Evolutionary conservation across 2,888 invertebrate species (phyloP).

Genomic region (Parochlus steinenii): DNA sequence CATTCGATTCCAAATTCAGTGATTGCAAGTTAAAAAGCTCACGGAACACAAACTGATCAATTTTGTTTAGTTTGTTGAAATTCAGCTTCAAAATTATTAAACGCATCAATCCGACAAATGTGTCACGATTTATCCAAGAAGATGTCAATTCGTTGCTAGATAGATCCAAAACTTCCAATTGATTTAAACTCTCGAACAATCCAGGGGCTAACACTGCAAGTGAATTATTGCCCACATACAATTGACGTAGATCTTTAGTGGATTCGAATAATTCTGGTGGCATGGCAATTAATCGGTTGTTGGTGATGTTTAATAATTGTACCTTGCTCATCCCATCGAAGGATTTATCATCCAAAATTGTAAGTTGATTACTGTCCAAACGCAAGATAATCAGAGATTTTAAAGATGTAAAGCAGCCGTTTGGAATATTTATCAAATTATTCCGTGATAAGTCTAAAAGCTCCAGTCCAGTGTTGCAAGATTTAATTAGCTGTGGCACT

Average conservation of each 20-base stretch:
- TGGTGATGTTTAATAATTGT: constrained; percentile 58
- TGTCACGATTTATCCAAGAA: constrained; percentile 59
- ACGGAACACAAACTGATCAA: constrained; percentile 54
- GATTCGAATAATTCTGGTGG: constrained; percentile 64
- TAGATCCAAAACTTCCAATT: constrained; percentile 55
- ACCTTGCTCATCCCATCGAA: constrained; percentile 52
- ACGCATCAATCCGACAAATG: constrained; percentile 55
- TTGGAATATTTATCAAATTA: constrained; percentile 51
- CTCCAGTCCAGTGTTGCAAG: constrained; percentile 52
- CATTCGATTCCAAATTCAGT: constrained; percentile 54
- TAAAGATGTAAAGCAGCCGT: constrained; percentile 52
- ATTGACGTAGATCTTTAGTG: constrained; percentile 49
- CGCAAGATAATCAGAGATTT: constrained; percentile 50
- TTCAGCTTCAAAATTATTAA: constrained; percentile 59
- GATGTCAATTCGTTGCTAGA: constrained; percentile 59
- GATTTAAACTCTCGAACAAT: constrained; percentile 52
- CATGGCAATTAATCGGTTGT: constrained; percentile 57
- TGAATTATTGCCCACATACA: constrained; percentile 63
- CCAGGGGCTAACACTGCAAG: constrained; percentile 58
- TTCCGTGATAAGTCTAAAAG: constrained; percentile 57
- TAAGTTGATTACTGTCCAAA: constrained; percentile 60
- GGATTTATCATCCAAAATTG: constrained; percentile 54
- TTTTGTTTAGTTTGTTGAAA: constrained; percentile 51
- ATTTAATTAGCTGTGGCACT: constrained; percentile 34
- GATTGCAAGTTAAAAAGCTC: constrained; percentile 59